Evolutionary conservation across 2,888 invertebrate species (phyloP).

Genomic region (Mechanitis messenoides): DNA sequence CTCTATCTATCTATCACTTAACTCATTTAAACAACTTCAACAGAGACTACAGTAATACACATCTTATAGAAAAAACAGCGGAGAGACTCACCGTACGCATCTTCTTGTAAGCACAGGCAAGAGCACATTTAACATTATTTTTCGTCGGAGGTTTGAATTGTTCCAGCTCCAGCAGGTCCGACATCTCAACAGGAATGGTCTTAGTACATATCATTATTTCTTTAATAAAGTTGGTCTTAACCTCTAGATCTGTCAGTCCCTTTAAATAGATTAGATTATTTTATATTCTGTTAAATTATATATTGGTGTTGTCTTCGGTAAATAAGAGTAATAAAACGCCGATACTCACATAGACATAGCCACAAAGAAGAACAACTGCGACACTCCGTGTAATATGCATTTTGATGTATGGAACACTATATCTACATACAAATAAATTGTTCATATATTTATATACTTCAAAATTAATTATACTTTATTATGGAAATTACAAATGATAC

Average conservation of each 20-base stretch:
- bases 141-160: slow-evolving; percentile 51
- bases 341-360: slow-evolving; percentile 10
- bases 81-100: slow-evolving; percentile 48
- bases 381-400: not conserved
- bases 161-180: slow-evolving; percentile 49
- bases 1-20: too few species aligned
- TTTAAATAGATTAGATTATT: slow-evolving; percentile 17
- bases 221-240: slow-evolving; percentile 49
- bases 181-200: slow-evolving; percentile 48
- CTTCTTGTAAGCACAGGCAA: slow-evolving; percentile 66
- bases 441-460: not conserved
- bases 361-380: not conserved
- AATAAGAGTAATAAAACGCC: not conserved
- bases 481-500: not conserved
- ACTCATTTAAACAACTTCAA: too few species aligned
- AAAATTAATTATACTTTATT: not conserved
- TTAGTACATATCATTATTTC: slow-evolving; percentile 50
- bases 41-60: too few species aligned
- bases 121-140: slow-evolving; percentile 59
- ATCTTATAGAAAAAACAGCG: not conserved
- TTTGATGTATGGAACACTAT: not conserved
- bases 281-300: too few species aligned
- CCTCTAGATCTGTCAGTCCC: slow-evolving; percentile 53
- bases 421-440: not conserved
- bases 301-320: too few species aligned